These are phyloP conservation scores for Pseudotriccus pelzelni DNA, from an alignment of 2,797 vertebrate species.

Conservation along the genomic window DNA sequence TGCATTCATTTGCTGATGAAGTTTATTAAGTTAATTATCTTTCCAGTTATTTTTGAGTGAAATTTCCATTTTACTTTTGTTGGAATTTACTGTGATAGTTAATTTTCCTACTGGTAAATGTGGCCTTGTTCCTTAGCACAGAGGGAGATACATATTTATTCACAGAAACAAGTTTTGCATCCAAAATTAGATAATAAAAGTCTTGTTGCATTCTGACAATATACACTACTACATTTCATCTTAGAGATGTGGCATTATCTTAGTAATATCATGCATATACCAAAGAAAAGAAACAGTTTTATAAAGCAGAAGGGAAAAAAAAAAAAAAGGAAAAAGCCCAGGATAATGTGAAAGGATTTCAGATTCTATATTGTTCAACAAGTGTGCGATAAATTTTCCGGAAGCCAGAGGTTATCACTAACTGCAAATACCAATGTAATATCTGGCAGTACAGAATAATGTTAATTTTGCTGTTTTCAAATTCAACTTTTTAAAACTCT, in stretches of 20 bases:
- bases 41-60: conserved; percentile 6
- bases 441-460: neutral
- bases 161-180: conserved; percentile 9
- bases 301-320: neutral
- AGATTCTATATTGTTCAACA: neutral
- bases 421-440: neutral
- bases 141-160: neutral
- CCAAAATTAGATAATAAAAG: conserved; percentile 21
- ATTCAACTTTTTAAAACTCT: neutral
- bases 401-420: neutral
- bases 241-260: conserved; percentile 9
- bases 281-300: conserved; percentile 3
- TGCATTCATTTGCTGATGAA: neutral
- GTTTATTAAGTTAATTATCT: conserved; percentile 51
- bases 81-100: neutral
- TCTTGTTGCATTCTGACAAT: neutral
- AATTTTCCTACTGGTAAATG: conserved; percentile 20
- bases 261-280: conserved; percentile 4
- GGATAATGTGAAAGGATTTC: neutral
- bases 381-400: neutral
- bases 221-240: neutral
- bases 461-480: neutral
- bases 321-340: neutral
- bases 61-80: neutral
- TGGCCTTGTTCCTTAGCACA: neutral